A percentile compares a stretch with the other conserved stretches of the same genome.
Conservation (phyloP, 2,113 vertebrate species). For the Numenius arquata region DNA sequence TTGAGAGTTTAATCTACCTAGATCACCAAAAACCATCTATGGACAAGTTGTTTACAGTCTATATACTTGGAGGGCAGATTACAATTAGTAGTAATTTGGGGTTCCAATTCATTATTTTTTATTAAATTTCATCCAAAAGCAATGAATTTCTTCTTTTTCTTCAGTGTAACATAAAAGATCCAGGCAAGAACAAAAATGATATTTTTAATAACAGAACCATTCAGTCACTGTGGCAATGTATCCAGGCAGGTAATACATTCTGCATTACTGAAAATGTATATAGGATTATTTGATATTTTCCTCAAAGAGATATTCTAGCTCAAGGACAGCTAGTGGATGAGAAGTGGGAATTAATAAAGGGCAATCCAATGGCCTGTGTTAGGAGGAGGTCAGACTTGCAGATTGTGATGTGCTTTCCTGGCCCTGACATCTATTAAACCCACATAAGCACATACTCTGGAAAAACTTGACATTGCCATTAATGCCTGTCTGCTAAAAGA, state of each 20-base stretch:
- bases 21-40: neutral
- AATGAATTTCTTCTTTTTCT: neutral
- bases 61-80: neutral
- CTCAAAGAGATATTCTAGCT: neutral
- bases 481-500: neutral
- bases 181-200: neutral
- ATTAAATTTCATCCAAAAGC: neutral
- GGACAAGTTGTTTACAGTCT: neutral
- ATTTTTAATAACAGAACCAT: neutral
- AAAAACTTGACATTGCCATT: neutral
- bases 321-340: neutral
- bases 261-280: neutral
- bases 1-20: neutral
- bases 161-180: neutral
- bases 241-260: neutral
- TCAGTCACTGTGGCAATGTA: neutral
- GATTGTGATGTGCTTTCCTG: neutral
- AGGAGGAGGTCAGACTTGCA: neutral
- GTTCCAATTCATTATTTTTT: neutral
- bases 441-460: neutral
- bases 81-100: neutral
- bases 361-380: neutral
- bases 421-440: conserved; percentile 1
- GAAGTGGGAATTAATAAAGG: neutral
- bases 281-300: neutral